Evolutionary conservation across 1,140 invertebrate species (phyloP).

Genomic region (Neuroterus valhalla): DNA sequence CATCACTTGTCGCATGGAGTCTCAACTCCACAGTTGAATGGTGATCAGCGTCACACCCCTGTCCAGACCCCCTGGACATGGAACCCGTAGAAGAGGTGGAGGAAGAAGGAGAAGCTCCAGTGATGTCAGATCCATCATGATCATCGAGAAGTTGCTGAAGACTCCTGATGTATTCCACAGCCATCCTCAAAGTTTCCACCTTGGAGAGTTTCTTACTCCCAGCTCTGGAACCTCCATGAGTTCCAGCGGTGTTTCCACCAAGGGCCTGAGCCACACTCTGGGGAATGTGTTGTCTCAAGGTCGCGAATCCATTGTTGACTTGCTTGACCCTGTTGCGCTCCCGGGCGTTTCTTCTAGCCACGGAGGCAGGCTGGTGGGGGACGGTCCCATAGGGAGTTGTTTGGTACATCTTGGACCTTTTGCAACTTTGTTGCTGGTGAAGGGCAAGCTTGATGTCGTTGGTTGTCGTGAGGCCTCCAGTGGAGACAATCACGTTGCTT

Average conservation of each 20-base stretch:
- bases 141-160: slow-evolving; percentile 89
- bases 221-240: slow-evolving; percentile 80
- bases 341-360: slow-evolving; percentile 92
- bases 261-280: slow-evolving; percentile 83
- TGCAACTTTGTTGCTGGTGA: slow-evolving; percentile 55
- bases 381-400: slow-evolving; percentile 68
- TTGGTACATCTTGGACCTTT: slow-evolving; percentile 67
- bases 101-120: slow-evolving; percentile 44
- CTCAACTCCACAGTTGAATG: slow-evolving; percentile 41
- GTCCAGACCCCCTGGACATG: slow-evolving; percentile 50
- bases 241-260: slow-evolving; percentile 63
- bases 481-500: slow-evolving; percentile 69
- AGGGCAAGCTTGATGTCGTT: slow-evolving; percentile 49
- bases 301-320: slow-evolving; percentile 95
- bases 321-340: slow-evolving; percentile 96
- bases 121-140: slow-evolving; percentile 75
- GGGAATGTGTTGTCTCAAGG: slow-evolving; percentile 90
- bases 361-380: slow-evolving; percentile 84
- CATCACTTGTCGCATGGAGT: slow-evolving; percentile 48
- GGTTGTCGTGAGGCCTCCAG: slow-evolving; percentile 44
- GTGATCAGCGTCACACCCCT: slow-evolving; percentile 44
- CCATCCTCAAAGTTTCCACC: slow-evolving; percentile 94
- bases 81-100: slow-evolving; percentile 55
- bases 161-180: slow-evolving; percentile 95
- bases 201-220: slow-evolving; percentile 91